Base-by-base conservation (phyloP, 2,113 vertebrate species). In the Silurus asotus region DNA sequence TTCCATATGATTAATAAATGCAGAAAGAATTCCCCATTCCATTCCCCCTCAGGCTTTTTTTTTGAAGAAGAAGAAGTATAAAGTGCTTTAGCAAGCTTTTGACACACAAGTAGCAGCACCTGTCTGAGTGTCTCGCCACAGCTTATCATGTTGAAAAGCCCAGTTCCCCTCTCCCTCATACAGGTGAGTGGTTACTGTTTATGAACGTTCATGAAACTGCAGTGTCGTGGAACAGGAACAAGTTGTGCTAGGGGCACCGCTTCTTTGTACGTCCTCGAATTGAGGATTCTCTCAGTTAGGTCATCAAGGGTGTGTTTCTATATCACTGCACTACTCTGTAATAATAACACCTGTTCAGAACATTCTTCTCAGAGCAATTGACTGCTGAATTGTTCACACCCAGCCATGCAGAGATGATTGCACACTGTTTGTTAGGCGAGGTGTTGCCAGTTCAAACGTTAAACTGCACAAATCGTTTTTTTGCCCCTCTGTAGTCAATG, bases 131-230 rank as follows among this genome's bases (percentile, higher is more conserved):
- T 74, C 37, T 84, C 20, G 53, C 58, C 69, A 48, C 65, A 80
- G 15, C 5, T 56, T 77, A 70, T 79, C 72, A 86, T 74, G 56
- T 81, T 86, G 65, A 84, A 81, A 81, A 81, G 62, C 59, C 51
- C 72, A 53, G 58, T 74, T 75, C 49, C 20, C 5, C 17, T 70
- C 28, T 15, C 8, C 53, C 77, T 49, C 83, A 20, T 1, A 48
- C 56, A 61, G 61, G 62, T 61, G 61, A 17, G 5, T 53, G 0
- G 6, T 55, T 13, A 69, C 53, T 69, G 53, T 53, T 65, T 49
- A 53, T 67, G 72, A 51, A 61, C 28, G 28, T 78, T 62, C n/a
- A 59, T 37, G 64, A 3, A 25, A 13, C 28, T 53, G 53, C 15
- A 81, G 55, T 45, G 23, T 64, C 9, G 69, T 49, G 28, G 45